phyloP scores from a whole-genome alignment of 2,113 vertebrate species.

The Phoxinus phoxinus region DNA sequence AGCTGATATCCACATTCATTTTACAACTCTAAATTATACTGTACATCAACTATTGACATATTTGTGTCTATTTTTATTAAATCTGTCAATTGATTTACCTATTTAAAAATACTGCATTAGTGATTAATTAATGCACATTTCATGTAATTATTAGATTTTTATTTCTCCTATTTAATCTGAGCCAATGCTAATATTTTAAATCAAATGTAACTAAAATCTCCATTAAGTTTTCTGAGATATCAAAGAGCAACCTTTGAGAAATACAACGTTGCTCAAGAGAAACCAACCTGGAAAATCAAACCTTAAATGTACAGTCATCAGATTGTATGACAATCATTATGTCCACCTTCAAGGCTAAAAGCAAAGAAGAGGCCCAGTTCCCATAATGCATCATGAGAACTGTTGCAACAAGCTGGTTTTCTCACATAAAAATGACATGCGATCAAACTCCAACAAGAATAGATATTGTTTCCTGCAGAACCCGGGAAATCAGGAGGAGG shows the following conservation, averaged over 20 bases:
- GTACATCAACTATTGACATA: not conserved
- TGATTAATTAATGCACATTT: not conserved
- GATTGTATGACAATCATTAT: not conserved
- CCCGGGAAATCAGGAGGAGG: slow-evolving; percentile 72
- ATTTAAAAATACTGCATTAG: too few species aligned
- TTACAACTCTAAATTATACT: not conserved
- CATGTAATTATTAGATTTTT: not conserved
- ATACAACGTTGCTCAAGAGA: not conserved
- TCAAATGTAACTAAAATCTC: not conserved
- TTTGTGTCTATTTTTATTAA: not conserved
- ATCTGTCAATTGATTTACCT: too few species aligned
- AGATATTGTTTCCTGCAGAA: slow-evolving; percentile 70
- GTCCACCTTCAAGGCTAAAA: not conserved
- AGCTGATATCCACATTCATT: not conserved
- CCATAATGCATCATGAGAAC: slow-evolving; percentile 78
- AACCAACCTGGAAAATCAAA: not conserved
- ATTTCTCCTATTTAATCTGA: too few species aligned
- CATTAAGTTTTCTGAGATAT: not conserved
- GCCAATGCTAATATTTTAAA: not conserved
- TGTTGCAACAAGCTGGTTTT: slow-evolving; percentile 64
- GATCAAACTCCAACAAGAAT: slow-evolving; percentile 66
- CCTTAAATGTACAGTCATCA: not conserved
- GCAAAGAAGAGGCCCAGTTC: slow-evolving; percentile 55
- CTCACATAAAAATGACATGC: slow-evolving; percentile 72
- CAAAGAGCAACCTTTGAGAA: not conserved